Conservation (phyloP, 92 coral and sea anemone genomes). For the Bergia sp. region DNA sequence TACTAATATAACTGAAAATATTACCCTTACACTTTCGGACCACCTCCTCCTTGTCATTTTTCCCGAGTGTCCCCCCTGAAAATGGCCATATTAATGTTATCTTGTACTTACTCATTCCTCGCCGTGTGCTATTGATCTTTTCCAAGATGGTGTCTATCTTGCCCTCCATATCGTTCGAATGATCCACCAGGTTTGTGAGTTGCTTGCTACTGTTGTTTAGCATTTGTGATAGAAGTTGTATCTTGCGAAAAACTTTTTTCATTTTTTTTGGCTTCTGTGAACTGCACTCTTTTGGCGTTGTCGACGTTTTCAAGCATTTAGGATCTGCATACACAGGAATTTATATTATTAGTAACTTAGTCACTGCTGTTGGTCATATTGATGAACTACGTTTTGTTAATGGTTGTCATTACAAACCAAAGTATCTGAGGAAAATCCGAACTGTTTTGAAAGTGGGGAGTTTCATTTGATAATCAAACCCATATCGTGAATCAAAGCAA, state of each 20-base stretch:
- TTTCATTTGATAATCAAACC: too few species aligned
- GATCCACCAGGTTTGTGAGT: neutral
- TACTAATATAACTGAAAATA: too few species aligned
- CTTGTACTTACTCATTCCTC: neutral
- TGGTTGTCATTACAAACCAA: too few species aligned
- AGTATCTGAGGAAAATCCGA: too few species aligned
- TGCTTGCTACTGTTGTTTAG: neutral
- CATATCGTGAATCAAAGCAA: too few species aligned
- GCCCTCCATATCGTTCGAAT: neutral
- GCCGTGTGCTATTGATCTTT: neutral
- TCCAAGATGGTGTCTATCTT: neutral
- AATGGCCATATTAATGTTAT: too few species aligned
- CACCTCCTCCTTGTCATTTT: too few species aligned
- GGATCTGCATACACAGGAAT: neutral
- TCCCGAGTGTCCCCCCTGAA: too few species aligned
- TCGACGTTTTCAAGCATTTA: neutral
- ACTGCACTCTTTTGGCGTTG: neutral
- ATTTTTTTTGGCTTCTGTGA: neutral
- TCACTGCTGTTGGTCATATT: too few species aligned
- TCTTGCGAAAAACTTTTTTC: neutral
- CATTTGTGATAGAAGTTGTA: neutral
- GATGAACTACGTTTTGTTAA: too few species aligned
- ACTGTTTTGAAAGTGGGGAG: too few species aligned
- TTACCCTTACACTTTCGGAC: too few species aligned
- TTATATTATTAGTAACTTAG: neutral